Evolutionary conservation across 2,888 invertebrate genomes (phyloP).

Genomic region (Catonia carolina): DNA sequence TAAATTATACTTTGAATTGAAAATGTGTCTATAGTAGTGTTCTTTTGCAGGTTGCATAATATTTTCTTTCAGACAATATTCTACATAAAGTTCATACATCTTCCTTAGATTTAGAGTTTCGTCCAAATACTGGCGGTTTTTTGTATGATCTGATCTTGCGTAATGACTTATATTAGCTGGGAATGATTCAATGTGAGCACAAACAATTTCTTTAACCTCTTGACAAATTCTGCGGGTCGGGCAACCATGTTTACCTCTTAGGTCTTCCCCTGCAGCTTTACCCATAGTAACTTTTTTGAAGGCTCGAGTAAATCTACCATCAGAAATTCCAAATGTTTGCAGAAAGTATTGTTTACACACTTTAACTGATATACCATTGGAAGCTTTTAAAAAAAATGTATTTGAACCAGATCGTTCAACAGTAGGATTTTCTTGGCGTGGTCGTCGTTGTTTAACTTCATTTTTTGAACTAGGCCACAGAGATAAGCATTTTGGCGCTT

Average conservation of each 20-base stretch:
- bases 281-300: not conserved
- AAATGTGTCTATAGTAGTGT: not conserved
- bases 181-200: too few relatives aligned
- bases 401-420: not conserved
- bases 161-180: too few relatives aligned
- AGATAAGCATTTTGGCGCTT: not conserved
- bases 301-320: not conserved
- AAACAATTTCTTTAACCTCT: too few relatives aligned
- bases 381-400: not conserved
- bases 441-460: not conserved
- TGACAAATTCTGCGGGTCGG: too few relatives aligned
- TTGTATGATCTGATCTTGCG: too few relatives aligned
- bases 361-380: not conserved
- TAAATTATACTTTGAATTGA: constrained; percentile 17
- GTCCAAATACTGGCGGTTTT: too few relatives aligned
- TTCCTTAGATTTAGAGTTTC: too few relatives aligned
- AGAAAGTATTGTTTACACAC: not conserved
- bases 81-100: too few relatives aligned
- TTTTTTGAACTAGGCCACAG: not conserved
- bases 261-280: too few relatives aligned
- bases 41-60: not conserved
- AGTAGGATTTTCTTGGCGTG: not conserved
- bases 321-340: not conserved
- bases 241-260: too few relatives aligned
- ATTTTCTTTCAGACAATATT: not conserved